Evolutionary conservation across 1,140 invertebrate species (phyloP).

Genomic region (Drosophila nannoptera): DNA sequence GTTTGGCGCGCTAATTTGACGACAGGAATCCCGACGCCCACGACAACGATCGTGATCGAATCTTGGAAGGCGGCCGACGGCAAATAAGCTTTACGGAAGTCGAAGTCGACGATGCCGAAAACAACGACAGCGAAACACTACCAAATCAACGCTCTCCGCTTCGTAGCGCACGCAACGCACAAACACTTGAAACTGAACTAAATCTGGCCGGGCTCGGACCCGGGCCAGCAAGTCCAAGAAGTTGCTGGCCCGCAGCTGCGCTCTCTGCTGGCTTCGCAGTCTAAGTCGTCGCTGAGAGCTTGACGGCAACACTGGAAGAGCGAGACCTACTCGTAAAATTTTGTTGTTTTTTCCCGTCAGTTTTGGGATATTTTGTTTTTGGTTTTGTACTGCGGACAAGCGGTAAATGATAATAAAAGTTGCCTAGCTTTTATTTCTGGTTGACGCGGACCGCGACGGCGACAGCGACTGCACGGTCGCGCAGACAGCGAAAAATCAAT

Average conservation of each 20-base stretch:
- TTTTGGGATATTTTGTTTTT: conserved; percentile 37
- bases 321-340: conserved; percentile 38
- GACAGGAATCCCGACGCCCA: conserved; percentile 67
- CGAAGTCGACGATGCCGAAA: conserved; percentile 22
- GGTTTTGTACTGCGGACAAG: conserved; percentile 47
- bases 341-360: conserved; percentile 12
- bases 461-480: conserved; percentile 26
- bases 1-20: conserved; percentile 42
- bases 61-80: conserved; percentile 39
- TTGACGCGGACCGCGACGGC: conserved; percentile 12
- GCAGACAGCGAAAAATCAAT: conserved; percentile 58
- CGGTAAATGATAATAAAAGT: conserved; percentile 76
- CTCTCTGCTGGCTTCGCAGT: conserved; percentile 25
- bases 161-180: conserved; percentile 78
- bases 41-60: conserved; percentile 46
- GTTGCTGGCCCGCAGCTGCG: conserved; percentile 73
- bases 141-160: conserved; percentile 65
- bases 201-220: conserved; percentile 71
- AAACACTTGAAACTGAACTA: conserved; percentile 79
- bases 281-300: conserved; percentile 55
- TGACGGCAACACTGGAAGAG: conserved; percentile 70
- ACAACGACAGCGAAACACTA: conserved; percentile 45
- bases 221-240: conserved; percentile 78
- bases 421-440: conserved; percentile 46
- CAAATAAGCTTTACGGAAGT: conserved; percentile 48